Conservation (phyloP, 1,140 invertebrate genomes). For the Caerostris darwini region DNA sequence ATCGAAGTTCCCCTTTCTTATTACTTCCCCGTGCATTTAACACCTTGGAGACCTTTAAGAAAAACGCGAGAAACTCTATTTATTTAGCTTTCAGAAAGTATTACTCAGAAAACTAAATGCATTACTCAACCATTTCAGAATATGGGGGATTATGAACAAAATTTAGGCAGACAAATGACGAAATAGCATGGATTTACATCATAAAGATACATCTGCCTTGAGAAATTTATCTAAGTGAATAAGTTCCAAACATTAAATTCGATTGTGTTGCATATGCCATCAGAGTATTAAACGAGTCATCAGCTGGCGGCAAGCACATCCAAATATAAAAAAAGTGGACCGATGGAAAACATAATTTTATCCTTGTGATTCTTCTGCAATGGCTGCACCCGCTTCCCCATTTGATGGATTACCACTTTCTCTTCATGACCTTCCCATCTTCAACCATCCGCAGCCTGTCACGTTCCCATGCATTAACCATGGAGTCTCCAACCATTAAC, state of each 20-base stretch:
- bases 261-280: not conserved
- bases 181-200: too few species aligned
- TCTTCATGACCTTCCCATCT: constrained; percentile 60
- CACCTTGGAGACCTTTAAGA: too few species aligned
- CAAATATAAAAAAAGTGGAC: not conserved
- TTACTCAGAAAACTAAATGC: too few species aligned
- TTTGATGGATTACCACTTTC: constrained; percentile 72
- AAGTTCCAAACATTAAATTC: not conserved
- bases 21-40: too few species aligned
- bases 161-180: too few species aligned
- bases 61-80: too few species aligned
- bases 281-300: not conserved
- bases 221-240: too few species aligned
- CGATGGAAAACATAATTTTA: constrained; percentile 42
- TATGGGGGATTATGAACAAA: too few species aligned
- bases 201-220: too few species aligned
- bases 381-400: not conserved
- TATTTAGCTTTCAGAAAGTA: too few species aligned
- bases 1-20: too few species aligned
- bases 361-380: constrained; percentile 45
- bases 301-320: not conserved
- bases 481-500: constrained; percentile 66
- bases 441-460: constrained; percentile 71
- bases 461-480: constrained; percentile 74
- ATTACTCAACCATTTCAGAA: too few species aligned